These are phyloP conservation scores for Ammospiza caudacuta DNA, from an alignment of 2,113 vertebrate species.

Conservation along the genomic window DNA sequence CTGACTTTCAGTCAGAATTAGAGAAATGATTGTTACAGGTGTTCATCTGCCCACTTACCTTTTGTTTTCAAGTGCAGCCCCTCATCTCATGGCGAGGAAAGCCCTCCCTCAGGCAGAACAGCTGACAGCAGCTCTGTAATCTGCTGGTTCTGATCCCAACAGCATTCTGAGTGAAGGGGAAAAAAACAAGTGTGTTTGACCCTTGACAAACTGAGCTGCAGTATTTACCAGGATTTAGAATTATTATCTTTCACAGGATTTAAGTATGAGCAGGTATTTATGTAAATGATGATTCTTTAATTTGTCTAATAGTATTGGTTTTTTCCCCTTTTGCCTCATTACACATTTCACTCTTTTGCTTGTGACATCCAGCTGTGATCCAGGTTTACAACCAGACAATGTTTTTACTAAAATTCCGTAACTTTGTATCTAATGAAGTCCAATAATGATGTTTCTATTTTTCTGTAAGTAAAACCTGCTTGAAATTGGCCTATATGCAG, in stretches of 20 bases:
- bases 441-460: neutral
- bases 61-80: neutral
- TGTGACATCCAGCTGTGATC: constrained; percentile 20
- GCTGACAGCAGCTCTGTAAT: constrained; percentile 25
- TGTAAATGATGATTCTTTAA: constrained; percentile 45
- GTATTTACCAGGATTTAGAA: constrained; percentile 16
- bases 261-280: constrained; percentile 37
- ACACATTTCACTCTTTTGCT: constrained; percentile 16
- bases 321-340: neutral
- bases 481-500: neutral
- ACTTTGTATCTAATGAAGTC: neutral
- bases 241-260: constrained; percentile 21
- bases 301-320: neutral
- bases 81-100: neutral
- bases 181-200: neutral
- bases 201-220: neutral
- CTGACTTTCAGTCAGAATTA: constrained; percentile 23
- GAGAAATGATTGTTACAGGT: neutral
- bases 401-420: constrained; percentile 4
- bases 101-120: neutral
- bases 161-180: neutral
- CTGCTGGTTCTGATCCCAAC: constrained; percentile 33
- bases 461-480: neutral
- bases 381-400: constrained; percentile 3
- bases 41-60: neutral